Evolutionary conservation across 2,888 invertebrate species (phyloP), one percentile per base, ranked within the genome.

Genomic region (Caenorhabditis wallacei): DNA sequence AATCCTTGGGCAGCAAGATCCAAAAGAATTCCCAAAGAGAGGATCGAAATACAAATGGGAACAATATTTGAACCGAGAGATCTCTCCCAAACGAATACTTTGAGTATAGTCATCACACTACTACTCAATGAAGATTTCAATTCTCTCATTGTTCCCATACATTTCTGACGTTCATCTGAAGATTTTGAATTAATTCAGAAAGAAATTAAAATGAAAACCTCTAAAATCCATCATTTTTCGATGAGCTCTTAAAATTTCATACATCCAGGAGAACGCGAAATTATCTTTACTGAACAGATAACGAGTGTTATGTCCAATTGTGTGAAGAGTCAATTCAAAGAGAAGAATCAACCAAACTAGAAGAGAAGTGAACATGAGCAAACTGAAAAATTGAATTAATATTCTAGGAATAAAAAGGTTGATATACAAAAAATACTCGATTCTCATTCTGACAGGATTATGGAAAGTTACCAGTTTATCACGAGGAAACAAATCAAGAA

Each of bases 111-210:
- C 69, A 69, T 69, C 54, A 78, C 78, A 40, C 69, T 63, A 63
- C 78, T 78, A 40, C 69, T 69, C 69, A 78, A 54, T 11, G 53
- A 46, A 20, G 69, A 43, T 43, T 78, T 78, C 69, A 78, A 24
- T 1, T 53, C 54, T 30, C 35, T 54, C 78, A 78, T 63, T 2
- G 37, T 69, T 11, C 78, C 78, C 40, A 78, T 63, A 43, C 78
- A 78, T 54, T 70, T 69, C 54, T 78, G 78, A 53, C 69, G 48
- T 16, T 69, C 69, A 20, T 56, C 78, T 78, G 54, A 40, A 56
- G 30, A 24, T 16, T 5, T 37, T 1, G n/a, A 20, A 22, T 1
- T 20, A 5, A 11, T 40, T 53, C 26, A 10, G 4, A 16, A 40
- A 10, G 51, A 35, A n/a, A 51, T 26, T 16, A 16, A 2, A 11